phyloP scores from a whole-genome alignment of 2,797 vertebrate genomes.

The Zalophus californianus region DNA sequence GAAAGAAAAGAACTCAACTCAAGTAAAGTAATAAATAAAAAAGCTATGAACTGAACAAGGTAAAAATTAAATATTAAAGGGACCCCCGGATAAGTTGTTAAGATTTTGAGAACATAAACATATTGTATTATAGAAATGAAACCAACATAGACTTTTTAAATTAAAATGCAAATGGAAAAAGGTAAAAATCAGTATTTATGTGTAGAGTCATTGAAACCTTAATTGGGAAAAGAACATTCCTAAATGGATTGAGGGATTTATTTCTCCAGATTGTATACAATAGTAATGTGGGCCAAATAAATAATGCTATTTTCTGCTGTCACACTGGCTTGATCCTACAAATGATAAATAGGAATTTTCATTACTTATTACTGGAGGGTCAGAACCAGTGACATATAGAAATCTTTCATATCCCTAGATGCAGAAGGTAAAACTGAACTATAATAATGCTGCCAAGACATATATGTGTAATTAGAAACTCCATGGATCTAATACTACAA shows the following conservation, averaged over 20 bases:
- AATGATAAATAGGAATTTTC: neutral
- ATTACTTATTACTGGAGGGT: neutral
- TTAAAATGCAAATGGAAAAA: conserved; percentile 84
- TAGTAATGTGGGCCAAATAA: conserved; percentile 49
- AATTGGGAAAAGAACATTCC: conserved; percentile 76
- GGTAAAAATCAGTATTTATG: conserved; percentile 76
- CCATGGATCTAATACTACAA: neutral
- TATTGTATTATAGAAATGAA: conserved; percentile 76
- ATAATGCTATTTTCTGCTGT: conserved; percentile 56
- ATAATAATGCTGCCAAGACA: neutral
- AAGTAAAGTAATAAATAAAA: conserved; percentile 68
- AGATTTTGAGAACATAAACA: conserved; percentile 79
- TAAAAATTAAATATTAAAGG: conserved; percentile 82
- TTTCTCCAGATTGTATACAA: conserved; percentile 72
- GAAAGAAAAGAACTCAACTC: conserved; percentile 48
- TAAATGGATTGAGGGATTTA: conserved; percentile 79
- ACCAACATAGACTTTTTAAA: conserved; percentile 81
- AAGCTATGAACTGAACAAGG: conserved; percentile 80
- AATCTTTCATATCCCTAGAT: neutral
- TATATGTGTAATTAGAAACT: neutral
- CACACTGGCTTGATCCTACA: conserved; percentile 61
- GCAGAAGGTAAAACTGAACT: neutral
- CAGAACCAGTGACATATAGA: neutral
- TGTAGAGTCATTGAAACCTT: conserved; percentile 71
- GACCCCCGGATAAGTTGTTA: conserved; percentile 75